Conservation (phyloP, 2,888 invertebrate genomes). For the Elgonia sp. region DNA sequence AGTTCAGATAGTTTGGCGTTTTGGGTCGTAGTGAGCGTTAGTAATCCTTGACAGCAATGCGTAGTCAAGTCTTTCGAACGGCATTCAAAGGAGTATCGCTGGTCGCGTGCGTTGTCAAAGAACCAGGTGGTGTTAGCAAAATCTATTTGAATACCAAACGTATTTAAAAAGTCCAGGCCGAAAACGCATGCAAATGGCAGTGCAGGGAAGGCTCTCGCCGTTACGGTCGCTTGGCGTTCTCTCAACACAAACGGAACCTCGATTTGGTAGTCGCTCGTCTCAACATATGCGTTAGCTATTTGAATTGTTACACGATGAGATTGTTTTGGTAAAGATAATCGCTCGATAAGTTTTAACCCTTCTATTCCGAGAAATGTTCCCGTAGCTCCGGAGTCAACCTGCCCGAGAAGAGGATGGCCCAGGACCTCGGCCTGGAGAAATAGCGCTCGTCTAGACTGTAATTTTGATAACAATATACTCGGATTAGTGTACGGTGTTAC, state of each 20-base stretch:
- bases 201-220: background rate
- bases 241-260: background rate
- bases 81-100: no score
- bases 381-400: slow-evolving; percentile 7
- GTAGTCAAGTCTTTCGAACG: no score
- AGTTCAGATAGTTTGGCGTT: no score
- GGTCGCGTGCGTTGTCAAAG: no score
- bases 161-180: slow-evolving; percentile 16
- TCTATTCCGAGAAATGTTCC: background rate
- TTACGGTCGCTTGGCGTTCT: background rate
- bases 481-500: no score
- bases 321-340: background rate
- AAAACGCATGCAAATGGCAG: slow-evolving; percentile 8
- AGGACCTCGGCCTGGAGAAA: no score
- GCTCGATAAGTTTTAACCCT: background rate
- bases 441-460: no score
- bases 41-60: no score
- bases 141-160: no score
- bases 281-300: background rate
- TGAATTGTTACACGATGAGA: background rate
- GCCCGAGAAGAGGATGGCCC: background rate
- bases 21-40: no score
- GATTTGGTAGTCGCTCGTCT: background rate
- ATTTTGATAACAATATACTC: no score
- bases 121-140: no score